These are phyloP conservation scores for Cryptotis parvus DNA, from an alignment of 2,113 vertebrate species.

Conservation along the genomic window DNA sequence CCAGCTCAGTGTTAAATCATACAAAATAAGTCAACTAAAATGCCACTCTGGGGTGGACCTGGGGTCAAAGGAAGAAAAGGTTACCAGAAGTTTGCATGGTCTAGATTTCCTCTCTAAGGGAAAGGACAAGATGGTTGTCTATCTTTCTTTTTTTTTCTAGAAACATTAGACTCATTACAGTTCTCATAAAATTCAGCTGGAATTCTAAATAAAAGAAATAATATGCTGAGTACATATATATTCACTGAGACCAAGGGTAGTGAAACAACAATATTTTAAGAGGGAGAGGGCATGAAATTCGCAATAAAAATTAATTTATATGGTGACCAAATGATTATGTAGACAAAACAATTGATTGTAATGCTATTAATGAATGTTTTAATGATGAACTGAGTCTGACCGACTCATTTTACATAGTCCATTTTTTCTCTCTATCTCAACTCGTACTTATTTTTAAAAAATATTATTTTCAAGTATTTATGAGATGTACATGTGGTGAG, in stretches of 20 bases:
- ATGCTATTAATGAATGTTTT: conserved; percentile 54
- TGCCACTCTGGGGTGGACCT: conserved; percentile 14
- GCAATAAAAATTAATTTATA: conserved; percentile 40
- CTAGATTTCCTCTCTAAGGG: conserved; percentile 40
- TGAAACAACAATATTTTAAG: background rate
- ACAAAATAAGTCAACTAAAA: conserved; percentile 68
- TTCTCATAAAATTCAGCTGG: background rate
- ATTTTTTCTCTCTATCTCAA: conserved; percentile 40
- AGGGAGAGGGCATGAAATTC: background rate
- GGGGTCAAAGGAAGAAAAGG: background rate
- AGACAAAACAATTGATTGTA: background rate
- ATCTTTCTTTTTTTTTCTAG: background rate
- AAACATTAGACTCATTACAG: background rate
- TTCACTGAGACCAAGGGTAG: background rate
- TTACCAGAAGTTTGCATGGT: background rate
- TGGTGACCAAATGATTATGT: background rate
- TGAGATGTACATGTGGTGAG: too few relatives aligned
- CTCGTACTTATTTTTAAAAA: conserved; percentile 22
- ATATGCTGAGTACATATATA: background rate
- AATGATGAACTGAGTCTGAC: background rate
- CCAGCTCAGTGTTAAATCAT: conserved; percentile 61
- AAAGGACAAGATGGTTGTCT: background rate
- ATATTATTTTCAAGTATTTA: background rate
- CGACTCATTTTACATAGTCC: conserved; percentile 24
- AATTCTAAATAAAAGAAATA: background rate